Conservation (phyloP, 2,888 invertebrate genomes). For the Drosophila cracens region DNA sequence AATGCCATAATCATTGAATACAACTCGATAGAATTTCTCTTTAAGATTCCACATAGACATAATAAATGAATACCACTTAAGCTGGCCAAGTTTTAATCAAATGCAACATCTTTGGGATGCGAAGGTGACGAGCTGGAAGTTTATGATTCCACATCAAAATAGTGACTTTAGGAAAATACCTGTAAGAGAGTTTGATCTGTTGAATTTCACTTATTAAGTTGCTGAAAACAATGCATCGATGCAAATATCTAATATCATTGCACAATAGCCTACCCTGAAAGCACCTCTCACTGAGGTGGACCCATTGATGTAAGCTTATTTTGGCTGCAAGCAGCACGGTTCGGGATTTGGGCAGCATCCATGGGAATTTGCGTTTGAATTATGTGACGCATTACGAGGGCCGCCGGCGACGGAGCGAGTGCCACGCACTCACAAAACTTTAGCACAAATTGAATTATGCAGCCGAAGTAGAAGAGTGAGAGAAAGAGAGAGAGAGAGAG, state of each 20-base stretch:
- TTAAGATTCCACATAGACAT: not conserved
- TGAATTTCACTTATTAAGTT: not conserved
- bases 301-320: constrained; percentile 14
- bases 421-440: constrained; percentile 71
- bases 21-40: not conserved
- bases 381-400: constrained; percentile 70
- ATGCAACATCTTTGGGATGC: not conserved
- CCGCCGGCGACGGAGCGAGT: constrained; percentile 44
- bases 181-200: constrained; percentile 1
- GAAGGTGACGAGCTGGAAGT: not conserved
- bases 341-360: constrained; percentile 11
- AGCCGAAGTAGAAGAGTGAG: constrained; percentile 31
- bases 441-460: constrained; percentile 77
- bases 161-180: not conserved
- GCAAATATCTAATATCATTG: constrained; percentile 9
- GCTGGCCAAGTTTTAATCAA: not conserved
- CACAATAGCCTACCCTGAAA: constrained; percentile 3
- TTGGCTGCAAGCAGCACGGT: not conserved
- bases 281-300: not conserved
- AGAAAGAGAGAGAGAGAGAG: not conserved
- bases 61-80: not conserved
- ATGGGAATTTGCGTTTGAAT: constrained; percentile 64
- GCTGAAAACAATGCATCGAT: not conserved
- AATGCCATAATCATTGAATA: not conserved
- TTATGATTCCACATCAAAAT: not conserved